Base-by-base conservation (phyloP, 2,797 vertebrate genomes). In the Trichosurus vulpecula region DNA sequence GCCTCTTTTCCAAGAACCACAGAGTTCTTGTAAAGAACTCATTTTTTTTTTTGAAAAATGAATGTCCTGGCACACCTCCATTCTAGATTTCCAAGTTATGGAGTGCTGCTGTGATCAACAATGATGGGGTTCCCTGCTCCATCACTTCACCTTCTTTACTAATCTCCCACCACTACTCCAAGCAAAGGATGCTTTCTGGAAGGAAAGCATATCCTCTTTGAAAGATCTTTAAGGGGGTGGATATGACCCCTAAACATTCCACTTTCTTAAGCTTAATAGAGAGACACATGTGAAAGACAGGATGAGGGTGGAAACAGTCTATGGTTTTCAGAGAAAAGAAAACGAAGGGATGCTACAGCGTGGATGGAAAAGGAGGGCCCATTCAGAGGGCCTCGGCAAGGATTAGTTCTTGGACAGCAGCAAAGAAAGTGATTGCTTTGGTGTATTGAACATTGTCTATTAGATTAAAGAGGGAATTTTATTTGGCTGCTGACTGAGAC, bases 311-410 rank as follows among this genome's bases (percentile, higher is more conserved):
- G 57, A 95, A 95, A 91, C 0, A 22, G 1, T 93, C 55, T 19
- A 92, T 58, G n/a, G 1, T 58, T 16, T 95, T 91, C 14, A 66
- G 57, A 30, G n/a, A 90, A 91, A 91, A 47, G 27, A 87, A 87
- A 31, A 47, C 27, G 22, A 87, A 51, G 41, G 74, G 41, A 47
- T 90, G 58, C 16, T 19, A 55, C 29, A n/a, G 55, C 27, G 41
- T 19, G 16, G 14, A 19, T 31, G 1, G 54, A 92, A 94, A 52
- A 92, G 47, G 52, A 57, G 47, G 94, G 6, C 57, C 54, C 25
- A 47, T 41, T 92, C 55, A 2, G 52, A 94, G n/a, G n/a, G n/a
- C 61, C 93, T 95, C 90, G 95, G 89, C 66, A 87, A 94, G 51
- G 27, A 30, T 95, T 93, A 52, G 41, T 47, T 16, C 27, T 16